These are phyloP conservation scores for Gerris buenoi DNA, from an alignment of 1,140 invertebrate species.

Conservation along the genomic window DNA sequence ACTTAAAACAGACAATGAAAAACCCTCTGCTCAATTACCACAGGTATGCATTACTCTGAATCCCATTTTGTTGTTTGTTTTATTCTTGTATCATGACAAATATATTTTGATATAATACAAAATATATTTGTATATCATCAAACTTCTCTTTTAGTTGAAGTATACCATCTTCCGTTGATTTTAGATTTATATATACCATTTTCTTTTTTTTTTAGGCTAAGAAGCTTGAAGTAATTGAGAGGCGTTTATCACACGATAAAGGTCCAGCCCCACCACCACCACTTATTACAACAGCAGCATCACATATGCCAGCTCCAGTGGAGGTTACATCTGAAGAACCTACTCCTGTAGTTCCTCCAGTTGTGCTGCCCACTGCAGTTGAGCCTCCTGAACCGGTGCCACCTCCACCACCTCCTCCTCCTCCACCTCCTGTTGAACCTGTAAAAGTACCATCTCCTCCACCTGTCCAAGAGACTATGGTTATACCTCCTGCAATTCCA, in stretches of 20 bases:
- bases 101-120: no score
- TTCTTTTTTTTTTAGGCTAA: conserved; percentile 3
- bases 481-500: background rate
- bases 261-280: conserved; percentile 52
- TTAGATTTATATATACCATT: background rate
- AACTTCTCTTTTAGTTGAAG: no score
- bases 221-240: conserved; percentile 19
- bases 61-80: no score
- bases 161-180: background rate
- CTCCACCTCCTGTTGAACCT: conserved; percentile 5
- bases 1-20: background rate
- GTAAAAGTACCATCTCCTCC: background rate
- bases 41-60: no score
- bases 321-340: no score
- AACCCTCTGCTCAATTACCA: background rate
- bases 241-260: conserved; percentile 37
- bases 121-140: no score
- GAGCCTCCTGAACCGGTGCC: no score
- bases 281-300: conserved; percentile 20
- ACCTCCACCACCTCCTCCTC: background rate
- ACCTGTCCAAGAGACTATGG: background rate
- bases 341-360: no score
- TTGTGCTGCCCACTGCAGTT: no score
- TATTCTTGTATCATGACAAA: no score
- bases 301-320: background rate